Evolutionary conservation across 37 sponge, comb jelly and placozoan genomes (phyloP).

Genomic region (Chondrilla cf. caribensis): DNA sequence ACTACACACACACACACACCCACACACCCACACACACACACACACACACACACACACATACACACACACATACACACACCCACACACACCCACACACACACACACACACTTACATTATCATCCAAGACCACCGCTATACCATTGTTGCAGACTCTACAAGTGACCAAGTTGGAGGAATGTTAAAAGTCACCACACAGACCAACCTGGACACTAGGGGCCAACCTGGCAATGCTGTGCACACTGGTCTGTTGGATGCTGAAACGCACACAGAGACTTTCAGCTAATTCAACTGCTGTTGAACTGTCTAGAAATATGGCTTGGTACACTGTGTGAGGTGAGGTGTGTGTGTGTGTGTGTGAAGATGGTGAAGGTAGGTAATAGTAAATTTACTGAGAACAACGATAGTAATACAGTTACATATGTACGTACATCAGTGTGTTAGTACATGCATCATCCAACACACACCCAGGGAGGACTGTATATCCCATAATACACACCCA

Average conservation of each 20-base stretch:
- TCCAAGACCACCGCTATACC: constrained; percentile 17
- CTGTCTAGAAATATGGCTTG: constrained; percentile 12
- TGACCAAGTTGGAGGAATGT: not conserved
- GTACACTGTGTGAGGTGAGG: not conserved
- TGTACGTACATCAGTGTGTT: too few species aligned
- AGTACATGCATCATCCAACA: too few species aligned
- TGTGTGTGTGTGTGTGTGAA: too few species aligned
- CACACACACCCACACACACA: not conserved
- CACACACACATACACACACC: too few species aligned
- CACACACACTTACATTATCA: not conserved
- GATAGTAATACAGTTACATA: too few species aligned
- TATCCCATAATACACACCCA: too few species aligned
- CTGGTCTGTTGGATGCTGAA: not conserved
- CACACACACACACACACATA: too few species aligned
- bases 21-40: not conserved
- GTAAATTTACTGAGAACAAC: too few species aligned
- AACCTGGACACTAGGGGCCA: not conserved
- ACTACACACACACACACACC: not conserved
- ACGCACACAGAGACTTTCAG: not conserved
- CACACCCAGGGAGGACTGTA: too few species aligned
- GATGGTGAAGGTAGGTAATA: too few species aligned
- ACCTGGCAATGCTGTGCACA: constrained; percentile 21
- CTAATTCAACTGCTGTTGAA: not conserved
- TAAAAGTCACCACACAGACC: too few species aligned
- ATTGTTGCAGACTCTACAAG: not conserved